These are phyloP conservation scores for Polyodon spathula DNA, from an alignment of 2,113 vertebrate species.

Conservation along the genomic window DNA sequence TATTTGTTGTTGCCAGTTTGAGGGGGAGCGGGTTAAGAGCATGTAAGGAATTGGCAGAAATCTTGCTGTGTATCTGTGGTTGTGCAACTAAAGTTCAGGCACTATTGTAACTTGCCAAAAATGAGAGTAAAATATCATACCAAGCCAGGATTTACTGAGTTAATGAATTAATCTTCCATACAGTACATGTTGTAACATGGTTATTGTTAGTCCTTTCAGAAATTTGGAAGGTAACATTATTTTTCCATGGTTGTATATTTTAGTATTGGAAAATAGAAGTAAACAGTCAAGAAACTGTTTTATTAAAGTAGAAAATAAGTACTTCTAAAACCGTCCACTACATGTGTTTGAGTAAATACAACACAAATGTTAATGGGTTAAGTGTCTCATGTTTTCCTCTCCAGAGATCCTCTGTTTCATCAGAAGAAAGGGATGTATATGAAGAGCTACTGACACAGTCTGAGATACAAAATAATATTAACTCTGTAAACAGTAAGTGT, in stretches of 20 bases:
- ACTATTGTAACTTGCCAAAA: too few relatives aligned
- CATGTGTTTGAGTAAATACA: too few relatives aligned
- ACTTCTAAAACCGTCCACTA: too few relatives aligned
- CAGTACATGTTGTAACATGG: slow-evolving; percentile 14
- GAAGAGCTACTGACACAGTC: slow-evolving; percentile 90
- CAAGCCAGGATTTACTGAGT: too few relatives aligned
- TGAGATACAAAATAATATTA: slow-evolving; percentile 81
- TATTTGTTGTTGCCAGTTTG: not conserved
- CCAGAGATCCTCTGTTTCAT: slow-evolving; percentile 61
- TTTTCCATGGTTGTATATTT: slow-evolving; percentile 1
- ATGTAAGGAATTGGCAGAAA: not conserved
- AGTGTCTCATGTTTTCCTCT: slow-evolving; percentile 1
- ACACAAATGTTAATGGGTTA: too few relatives aligned
- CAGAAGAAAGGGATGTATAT: slow-evolving; percentile 87
- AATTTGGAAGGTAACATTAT: not conserved
- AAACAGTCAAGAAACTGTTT: too few relatives aligned
- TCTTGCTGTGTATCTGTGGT: not conserved
- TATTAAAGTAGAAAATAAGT: too few relatives aligned
- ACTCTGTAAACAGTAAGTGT: slow-evolving; percentile 83
- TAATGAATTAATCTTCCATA: too few relatives aligned
- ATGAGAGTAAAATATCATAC: too few relatives aligned
- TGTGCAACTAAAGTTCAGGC: not conserved
- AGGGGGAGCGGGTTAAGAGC: too few relatives aligned
- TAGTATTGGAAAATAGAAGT: too few relatives aligned
- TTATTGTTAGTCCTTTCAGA: not conserved